Percentiles rank a stretch among this genome's conserved stretches.
These are phyloP conservation scores for Ranitomeya variabilis DNA, from an alignment of 2,113 vertebrate species.

Conservation along the genomic window DNA sequence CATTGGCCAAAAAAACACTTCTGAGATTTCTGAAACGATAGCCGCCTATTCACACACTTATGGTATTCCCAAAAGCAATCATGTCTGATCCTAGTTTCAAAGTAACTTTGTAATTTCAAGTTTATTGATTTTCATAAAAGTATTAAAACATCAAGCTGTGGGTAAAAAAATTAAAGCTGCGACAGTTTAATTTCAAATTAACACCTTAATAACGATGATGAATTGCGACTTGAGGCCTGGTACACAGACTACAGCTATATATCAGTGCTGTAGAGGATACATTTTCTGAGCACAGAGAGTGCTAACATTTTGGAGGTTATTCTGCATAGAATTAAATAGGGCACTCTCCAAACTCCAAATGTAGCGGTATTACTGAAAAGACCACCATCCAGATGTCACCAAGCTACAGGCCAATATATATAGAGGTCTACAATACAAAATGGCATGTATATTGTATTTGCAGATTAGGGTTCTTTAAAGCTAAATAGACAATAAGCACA, in stretches of 20 bases:
- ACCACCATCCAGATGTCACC: too few species aligned
- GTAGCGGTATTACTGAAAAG: not conserved
- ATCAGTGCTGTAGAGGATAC: too few species aligned
- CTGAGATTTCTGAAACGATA: not conserved
- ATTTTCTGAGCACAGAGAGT: too few species aligned
- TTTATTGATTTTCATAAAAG: conserved; percentile 10
- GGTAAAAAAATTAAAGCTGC: not conserved
- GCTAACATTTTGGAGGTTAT: too few species aligned
- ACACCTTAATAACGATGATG: not conserved
- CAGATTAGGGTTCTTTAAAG: too few species aligned
- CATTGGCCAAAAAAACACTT: conserved; percentile 29
- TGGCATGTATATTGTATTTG: too few species aligned
- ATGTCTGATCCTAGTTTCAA: not conserved
- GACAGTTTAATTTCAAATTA: not conserved
- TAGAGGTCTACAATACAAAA: not conserved
- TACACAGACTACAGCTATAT: not conserved
- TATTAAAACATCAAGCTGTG: conserved; percentile 1
- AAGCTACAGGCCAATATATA: not conserved
- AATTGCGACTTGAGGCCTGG: not conserved
- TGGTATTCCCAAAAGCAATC: conserved; percentile 21
- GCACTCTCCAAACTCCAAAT: too few species aligned
- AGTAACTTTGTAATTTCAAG: conserved; percentile 5
- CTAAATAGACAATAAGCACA: too few species aligned
- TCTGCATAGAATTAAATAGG: too few species aligned
- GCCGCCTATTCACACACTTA: not conserved